Evolutionary conservation across 2,888 invertebrate genomes (phyloP).

Genomic region (Hemistola chrysoprasaria): DNA sequence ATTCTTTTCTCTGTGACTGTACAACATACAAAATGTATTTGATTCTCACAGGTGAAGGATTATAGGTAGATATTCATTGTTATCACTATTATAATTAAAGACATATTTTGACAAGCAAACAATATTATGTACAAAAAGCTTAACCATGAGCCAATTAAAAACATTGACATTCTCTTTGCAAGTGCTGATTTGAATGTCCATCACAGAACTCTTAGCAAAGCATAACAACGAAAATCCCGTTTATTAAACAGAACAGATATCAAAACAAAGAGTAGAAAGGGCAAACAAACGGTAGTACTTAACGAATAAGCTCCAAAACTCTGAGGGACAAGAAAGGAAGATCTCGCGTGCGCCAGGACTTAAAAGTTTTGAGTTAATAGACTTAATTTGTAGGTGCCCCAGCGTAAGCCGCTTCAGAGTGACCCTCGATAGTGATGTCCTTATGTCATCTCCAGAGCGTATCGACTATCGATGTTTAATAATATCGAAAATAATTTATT

Average conservation of each 20-base stretch:
- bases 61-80: too few species aligned
- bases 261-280: constrained; percentile 67
- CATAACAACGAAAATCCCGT: constrained; percentile 55
- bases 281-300: constrained; percentile 73
- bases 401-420: constrained; percentile 70
- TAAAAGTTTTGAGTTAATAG: constrained; percentile 79
- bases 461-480: constrained; percentile 61
- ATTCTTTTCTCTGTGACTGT: too few species aligned
- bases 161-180: neutral
- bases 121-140: too few species aligned
- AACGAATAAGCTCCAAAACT: constrained; percentile 76
- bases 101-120: too few species aligned
- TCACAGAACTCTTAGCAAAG: constrained; percentile 30
- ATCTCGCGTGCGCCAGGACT: constrained; percentile 75
- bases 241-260: constrained; percentile 47
- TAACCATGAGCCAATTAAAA: neutral
- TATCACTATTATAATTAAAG: too few species aligned
- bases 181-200: constrained; percentile 32
- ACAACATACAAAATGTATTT: too few species aligned
- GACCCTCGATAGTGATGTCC: constrained; percentile 60
- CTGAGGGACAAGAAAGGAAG: constrained; percentile 73
- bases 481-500: too few species aligned
- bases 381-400: constrained; percentile 78
- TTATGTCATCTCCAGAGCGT: constrained; percentile 1
- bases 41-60: too few species aligned